Conservation (phyloP, 2,888 invertebrate genomes). For the Pachymerium ferrugineum region DNA sequence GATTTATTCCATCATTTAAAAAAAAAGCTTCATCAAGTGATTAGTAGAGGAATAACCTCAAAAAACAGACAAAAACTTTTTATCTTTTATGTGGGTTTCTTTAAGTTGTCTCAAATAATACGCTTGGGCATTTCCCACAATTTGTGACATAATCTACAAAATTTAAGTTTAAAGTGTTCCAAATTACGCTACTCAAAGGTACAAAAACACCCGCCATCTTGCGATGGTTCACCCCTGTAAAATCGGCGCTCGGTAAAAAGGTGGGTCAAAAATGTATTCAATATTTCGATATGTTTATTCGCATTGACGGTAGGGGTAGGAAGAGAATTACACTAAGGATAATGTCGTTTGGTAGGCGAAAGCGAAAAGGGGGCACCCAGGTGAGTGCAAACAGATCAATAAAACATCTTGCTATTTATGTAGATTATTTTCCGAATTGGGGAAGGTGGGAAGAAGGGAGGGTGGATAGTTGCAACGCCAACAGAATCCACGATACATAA, state of each 20-base stretch:
- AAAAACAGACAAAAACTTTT: background rate
- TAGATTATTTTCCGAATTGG: conserved; percentile 21
- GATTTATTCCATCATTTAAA: background rate
- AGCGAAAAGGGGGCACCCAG: background rate
- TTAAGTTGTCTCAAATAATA: no score
- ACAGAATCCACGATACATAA: conserved; percentile 12
- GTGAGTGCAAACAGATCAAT: conserved; percentile 21
- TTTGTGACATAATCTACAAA: no score
- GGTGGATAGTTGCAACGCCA: conserved; percentile 21
- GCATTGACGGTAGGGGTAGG: background rate
- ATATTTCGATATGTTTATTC: background rate
- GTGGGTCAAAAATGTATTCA: no score
- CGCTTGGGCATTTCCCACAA: no score
- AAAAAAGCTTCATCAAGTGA: conserved; percentile 1
- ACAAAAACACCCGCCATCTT: no score
- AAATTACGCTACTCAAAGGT: no score
- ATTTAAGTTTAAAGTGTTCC: no score
- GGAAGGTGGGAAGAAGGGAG: conserved; percentile 6
- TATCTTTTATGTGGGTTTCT: background rate
- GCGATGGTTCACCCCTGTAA: no score
- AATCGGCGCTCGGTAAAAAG: no score
- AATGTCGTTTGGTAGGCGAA: no score
- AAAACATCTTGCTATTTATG: conserved; percentile 14
- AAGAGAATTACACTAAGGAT: background rate
- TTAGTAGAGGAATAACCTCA: conserved; percentile 10